Base-by-base conservation (phyloP, 2,113 vertebrate genomes). In the Aviceda subcristata region DNA sequence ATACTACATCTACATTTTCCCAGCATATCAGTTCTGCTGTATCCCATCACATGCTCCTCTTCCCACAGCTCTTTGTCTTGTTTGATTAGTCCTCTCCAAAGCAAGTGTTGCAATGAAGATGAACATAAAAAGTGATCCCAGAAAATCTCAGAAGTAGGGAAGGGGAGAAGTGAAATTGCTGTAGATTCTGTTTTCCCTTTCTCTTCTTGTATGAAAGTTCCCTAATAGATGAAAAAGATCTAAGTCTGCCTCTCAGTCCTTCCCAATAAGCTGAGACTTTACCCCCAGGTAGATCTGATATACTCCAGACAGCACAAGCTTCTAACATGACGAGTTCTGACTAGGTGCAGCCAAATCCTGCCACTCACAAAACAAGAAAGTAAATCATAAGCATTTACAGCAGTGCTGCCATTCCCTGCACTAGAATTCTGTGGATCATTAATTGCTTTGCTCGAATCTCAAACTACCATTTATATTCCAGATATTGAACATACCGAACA, bases 321-420 rank as follows among this genome's bases (percentile, higher is more conserved):
- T 53, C 63, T 45, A 11, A 36, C 41, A n/a, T 8, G 82, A 46
- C 92, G 92, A 84, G 94, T 66, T 88, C 46, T 84, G 76, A 84
- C 91, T 53, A 11, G 26, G 91, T 64, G 26, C 55, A 84, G 72
- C 15, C 60, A 86, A 94, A 78, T 36, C 38, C 48, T 86, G 60
- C 30, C 72, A n/a, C 79, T 93, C 72, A 76, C 62, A 86, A 93
- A 95, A 82, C 85, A 88, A 55, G 94, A 1, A 88, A 67, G 17
- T 94, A 97, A 94, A 95, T 92, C 90, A 92, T 2, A 22, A 92
- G 27, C 64, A 39, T 32, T 94, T 75, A n/a, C 45, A 90, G 56
- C 73, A 87, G 56, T 7, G 73, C 80, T 96, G 91, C 56, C 76
- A 51, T 39, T 80, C 76, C 68, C 53, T 53, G 56, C 36, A 48